Conservation (phyloP, 1,140 invertebrate genomes). For the Steinernema feltiae region DNA sequence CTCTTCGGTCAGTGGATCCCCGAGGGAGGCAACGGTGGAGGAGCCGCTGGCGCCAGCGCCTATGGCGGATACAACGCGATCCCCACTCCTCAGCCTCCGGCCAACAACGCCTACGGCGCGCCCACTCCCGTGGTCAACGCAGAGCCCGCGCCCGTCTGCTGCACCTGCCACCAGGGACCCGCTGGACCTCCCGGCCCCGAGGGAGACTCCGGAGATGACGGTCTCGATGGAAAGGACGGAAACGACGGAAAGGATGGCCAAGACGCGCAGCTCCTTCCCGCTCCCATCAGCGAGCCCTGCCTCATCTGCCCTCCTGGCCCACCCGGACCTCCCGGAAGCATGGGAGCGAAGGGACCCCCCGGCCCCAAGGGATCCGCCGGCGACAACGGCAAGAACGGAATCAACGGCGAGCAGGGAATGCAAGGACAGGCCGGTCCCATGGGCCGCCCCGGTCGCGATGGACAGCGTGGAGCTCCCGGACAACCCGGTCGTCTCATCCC, state of each 20-base stretch:
- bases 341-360: slow-evolving; percentile 41
- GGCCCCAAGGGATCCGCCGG: slow-evolving; percentile 35
- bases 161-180: slow-evolving; percentile 53
- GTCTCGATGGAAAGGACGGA: slow-evolving; percentile 51
- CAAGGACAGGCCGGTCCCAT: slow-evolving; percentile 56
- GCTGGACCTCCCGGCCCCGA: slow-evolving; percentile 50
- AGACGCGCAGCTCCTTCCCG: slow-evolving; percentile 44
- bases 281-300: slow-evolving; percentile 45
- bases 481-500: slow-evolving; percentile 53
- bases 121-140: slow-evolving; percentile 45
- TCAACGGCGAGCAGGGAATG: slow-evolving; percentile 39
- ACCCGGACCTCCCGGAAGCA: slow-evolving; percentile 47
- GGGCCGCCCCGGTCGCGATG: slow-evolving; percentile 52
- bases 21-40: slow-evolving; percentile 45
- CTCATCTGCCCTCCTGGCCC: slow-evolving; percentile 55
- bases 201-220: slow-evolving; percentile 53
- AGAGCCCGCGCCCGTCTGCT: slow-evolving; percentile 56
- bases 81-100: slow-evolving; percentile 37
- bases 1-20: slow-evolving; percentile 58
- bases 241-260: slow-evolving; percentile 52
- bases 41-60: slow-evolving; percentile 29
- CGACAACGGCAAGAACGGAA: slow-evolving; percentile 42
- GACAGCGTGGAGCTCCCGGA: slow-evolving; percentile 55
- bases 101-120: slow-evolving; percentile 21
- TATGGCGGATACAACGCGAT: slow-evolving; percentile 16